Evolutionary conservation across 2,888 invertebrate species (phyloP).

Genomic region (Netelia virgata): DNA sequence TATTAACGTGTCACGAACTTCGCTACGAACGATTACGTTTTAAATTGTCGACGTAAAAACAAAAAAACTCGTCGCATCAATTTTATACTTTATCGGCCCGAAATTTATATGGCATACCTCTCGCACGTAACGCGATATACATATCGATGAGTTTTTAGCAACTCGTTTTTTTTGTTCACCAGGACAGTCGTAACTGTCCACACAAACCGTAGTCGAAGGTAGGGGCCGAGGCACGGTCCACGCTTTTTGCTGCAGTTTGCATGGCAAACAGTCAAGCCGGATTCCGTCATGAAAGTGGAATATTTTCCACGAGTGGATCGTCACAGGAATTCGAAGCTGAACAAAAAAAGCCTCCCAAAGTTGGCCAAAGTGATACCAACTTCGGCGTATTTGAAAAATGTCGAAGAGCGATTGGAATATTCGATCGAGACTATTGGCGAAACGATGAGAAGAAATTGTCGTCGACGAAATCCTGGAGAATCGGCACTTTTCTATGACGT

Average conservation of each 20-base stretch:
- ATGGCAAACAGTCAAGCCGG: neutral
- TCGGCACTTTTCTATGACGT: slow-evolving; percentile 22
- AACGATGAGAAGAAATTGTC: slow-evolving; percentile 47
- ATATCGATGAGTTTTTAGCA: neutral
- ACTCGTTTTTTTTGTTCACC: neutral
- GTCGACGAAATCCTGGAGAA: slow-evolving; percentile 31
- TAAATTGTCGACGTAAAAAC: neutral
- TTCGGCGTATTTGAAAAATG: neutral
- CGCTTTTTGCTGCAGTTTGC: too few species aligned
- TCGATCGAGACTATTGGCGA: slow-evolving; percentile 32
- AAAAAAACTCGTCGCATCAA: neutral
- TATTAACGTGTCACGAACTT: neutral
- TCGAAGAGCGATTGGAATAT: slow-evolving; percentile 9
- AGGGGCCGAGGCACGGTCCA: too few species aligned
- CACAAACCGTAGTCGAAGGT: too few species aligned
- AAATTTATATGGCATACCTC: neutral
- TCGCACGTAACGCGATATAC: neutral
- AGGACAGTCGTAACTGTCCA: too few species aligned
- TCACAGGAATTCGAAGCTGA: neutral
- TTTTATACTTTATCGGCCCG: neutral
- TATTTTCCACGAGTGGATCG: neutral
- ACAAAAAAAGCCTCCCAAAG: neutral
- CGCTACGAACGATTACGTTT: neutral
- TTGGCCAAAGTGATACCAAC: neutral
- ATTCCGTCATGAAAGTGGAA: neutral